phyloP scores from a whole-genome alignment of 2,888 invertebrate species.

The Cataglyphis altisquamis region DNA sequence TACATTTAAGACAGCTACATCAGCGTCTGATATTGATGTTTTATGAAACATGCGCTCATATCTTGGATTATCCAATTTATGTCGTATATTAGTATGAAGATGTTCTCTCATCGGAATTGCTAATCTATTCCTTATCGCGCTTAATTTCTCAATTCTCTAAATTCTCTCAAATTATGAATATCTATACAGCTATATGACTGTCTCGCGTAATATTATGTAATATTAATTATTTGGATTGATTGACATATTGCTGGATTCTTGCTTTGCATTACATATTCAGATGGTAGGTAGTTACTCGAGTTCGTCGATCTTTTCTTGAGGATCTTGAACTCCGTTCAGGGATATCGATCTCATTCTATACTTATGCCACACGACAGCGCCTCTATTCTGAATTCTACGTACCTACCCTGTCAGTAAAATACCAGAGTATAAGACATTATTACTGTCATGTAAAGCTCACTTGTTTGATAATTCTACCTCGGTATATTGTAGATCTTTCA shows the following conservation, averaged over 20 bases:
- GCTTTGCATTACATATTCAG: constrained; percentile 46
- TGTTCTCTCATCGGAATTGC: constrained; percentile 16
- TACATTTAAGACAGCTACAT: background rate
- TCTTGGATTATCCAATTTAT: constrained; percentile 33
- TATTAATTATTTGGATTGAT: constrained; percentile 54
- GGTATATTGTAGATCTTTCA: background rate
- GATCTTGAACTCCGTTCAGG: constrained; percentile 51
- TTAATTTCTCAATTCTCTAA: constrained; percentile 20
- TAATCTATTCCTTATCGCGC: constrained; percentile 24
- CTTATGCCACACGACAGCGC: background rate
- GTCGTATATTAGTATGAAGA: constrained; percentile 23
- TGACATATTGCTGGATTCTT: constrained; percentile 26
- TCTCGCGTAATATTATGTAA: constrained; percentile 34
- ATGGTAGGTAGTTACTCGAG: constrained; percentile 33
- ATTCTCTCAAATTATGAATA: constrained; percentile 25
- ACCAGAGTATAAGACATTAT: constrained; percentile 33
- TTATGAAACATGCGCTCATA: constrained; percentile 19
- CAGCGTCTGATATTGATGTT: constrained; percentile 21
- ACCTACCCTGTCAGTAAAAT: constrained; percentile 31
- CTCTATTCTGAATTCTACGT: constrained; percentile 39
- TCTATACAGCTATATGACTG: constrained; percentile 19
- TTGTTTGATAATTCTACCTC: constrained; percentile 40
- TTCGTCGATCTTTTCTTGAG: constrained; percentile 49
- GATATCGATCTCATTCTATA: constrained; percentile 51
- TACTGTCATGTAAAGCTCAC: constrained; percentile 41